phyloP scores from a whole-genome alignment of 2,113 vertebrate species.

The Oryctolagus cuniculus region DNA sequence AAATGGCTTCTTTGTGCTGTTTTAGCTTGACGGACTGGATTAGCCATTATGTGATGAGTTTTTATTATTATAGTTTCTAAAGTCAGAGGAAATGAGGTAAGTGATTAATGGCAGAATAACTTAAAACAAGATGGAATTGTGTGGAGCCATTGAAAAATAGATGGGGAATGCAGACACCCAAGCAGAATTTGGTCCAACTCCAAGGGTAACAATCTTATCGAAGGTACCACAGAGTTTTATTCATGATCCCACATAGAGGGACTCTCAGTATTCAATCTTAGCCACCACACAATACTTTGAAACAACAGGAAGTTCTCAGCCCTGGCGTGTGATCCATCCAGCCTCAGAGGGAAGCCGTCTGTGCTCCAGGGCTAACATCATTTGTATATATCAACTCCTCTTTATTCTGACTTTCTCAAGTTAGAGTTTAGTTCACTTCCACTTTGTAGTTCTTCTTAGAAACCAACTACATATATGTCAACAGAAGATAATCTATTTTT shows the following conservation, averaged over 20 bases:
- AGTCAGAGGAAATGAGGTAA: slow-evolving; percentile 68
- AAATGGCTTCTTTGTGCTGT: slow-evolving; percentile 32
- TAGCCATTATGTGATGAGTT: slow-evolving; percentile 53
- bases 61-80: slow-evolving; percentile 71
- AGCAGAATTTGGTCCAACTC: slow-evolving; percentile 58
- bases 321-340: slow-evolving; percentile 57
- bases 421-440: neutral
- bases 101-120: slow-evolving; percentile 54
- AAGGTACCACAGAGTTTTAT: slow-evolving; percentile 66
- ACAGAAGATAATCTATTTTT: neutral
- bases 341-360: slow-evolving; percentile 63
- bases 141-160: slow-evolving; percentile 64
- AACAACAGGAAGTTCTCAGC: slow-evolving; percentile 55
- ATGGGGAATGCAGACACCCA: slow-evolving; percentile 48
- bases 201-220: slow-evolving; percentile 74
- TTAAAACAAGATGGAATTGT: slow-evolving; percentile 63
- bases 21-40: slow-evolving; percentile 40
- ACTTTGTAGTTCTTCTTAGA: slow-evolving; percentile 14
- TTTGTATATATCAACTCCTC: slow-evolving; percentile 56
- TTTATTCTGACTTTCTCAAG: slow-evolving; percentile 62
- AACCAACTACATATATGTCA: neutral
- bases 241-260: slow-evolving; percentile 63
- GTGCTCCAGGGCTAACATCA: neutral
- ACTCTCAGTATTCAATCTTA: slow-evolving; percentile 47
- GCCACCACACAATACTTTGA: neutral